Evolutionary conservation across 2,888 invertebrate species (phyloP).

Genomic region (Cheilosia scutellata): DNA sequence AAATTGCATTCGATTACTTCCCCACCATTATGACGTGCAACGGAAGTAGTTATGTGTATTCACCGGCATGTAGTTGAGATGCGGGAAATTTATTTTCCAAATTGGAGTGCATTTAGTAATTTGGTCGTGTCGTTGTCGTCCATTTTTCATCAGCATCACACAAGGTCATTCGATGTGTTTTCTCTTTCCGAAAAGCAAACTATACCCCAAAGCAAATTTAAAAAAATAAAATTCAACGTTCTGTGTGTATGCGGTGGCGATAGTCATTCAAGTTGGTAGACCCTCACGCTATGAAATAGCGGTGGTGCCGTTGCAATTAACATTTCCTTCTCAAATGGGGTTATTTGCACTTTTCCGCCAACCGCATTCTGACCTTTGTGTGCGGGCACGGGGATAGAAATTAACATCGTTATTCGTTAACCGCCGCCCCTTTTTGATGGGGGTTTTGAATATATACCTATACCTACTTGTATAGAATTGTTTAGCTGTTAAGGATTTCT

Average conservation of each 20-base stretch:
- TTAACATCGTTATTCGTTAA: slow-evolving; percentile 56
- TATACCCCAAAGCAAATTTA: slow-evolving; percentile 12
- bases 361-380: slow-evolving; percentile 48
- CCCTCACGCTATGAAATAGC: neutral
- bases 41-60: slow-evolving; percentile 37
- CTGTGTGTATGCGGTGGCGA: neutral
- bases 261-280: no score
- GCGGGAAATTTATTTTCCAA: slow-evolving; percentile 37
- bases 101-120: slow-evolving; percentile 20
- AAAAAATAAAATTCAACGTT: slow-evolving; percentile 17
- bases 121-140: slow-evolving; percentile 10
- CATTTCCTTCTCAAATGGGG: slow-evolving; percentile 27
- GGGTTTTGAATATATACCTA: slow-evolving; percentile 35
- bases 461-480: neutral
- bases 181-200: slow-evolving; percentile 14
- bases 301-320: slow-evolving; percentile 54
- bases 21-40: neutral
- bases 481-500: neutral
- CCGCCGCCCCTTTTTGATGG: neutral
- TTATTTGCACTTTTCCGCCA: slow-evolving; percentile 46
- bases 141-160: slow-evolving; percentile 25
- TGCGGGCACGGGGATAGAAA: slow-evolving; percentile 6
- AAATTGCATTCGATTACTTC: slow-evolving; percentile 60
- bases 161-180: slow-evolving; percentile 43
- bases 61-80: slow-evolving; percentile 9